phyloP scores from a whole-genome alignment of 2,113 vertebrate genomes.

The Psilopogon haemacephalus region DNA sequence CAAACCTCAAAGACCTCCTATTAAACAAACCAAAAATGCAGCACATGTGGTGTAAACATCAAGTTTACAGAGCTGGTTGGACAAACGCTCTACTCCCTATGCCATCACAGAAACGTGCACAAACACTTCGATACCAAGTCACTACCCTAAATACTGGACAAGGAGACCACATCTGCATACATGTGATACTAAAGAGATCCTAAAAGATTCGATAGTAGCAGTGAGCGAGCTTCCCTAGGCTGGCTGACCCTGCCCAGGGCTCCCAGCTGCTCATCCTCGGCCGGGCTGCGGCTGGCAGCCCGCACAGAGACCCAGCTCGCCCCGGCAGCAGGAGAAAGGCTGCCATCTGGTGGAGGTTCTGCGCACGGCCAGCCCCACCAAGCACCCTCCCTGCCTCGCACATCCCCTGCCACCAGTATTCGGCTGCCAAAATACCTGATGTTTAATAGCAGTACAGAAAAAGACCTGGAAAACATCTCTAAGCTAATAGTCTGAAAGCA shows the following conservation, averaged over 20 bases:
- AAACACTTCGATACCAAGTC: background rate
- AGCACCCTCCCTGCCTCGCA: fast-evolving
- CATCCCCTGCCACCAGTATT: background rate
- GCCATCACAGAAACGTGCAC: background rate
- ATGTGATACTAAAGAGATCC: background rate
- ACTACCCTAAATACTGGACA: background rate
- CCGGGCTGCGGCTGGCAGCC: background rate
- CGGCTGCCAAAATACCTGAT: background rate
- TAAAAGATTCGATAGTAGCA: background rate
- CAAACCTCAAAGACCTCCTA: background rate
- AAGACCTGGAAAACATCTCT: background rate
- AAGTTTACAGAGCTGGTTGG: background rate
- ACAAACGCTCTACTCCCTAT: background rate
- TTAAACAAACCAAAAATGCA: background rate
- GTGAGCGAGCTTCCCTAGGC: fast-evolving
- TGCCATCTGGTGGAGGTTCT: constrained; percentile 24
- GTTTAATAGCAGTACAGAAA: background rate
- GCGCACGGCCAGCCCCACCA: background rate
- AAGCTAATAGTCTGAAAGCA: background rate
- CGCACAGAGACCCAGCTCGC: background rate
- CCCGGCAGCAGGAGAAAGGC: background rate
- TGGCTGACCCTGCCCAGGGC: background rate
- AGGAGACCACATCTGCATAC: background rate
- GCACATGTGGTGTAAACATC: fast-evolving
- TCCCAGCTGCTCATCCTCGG: background rate